A percentile compares a stretch with the other conserved stretches of the same genome.
Conservation (phyloP, 1,140 invertebrate species). For the Diabrotica virgifera region DNA sequence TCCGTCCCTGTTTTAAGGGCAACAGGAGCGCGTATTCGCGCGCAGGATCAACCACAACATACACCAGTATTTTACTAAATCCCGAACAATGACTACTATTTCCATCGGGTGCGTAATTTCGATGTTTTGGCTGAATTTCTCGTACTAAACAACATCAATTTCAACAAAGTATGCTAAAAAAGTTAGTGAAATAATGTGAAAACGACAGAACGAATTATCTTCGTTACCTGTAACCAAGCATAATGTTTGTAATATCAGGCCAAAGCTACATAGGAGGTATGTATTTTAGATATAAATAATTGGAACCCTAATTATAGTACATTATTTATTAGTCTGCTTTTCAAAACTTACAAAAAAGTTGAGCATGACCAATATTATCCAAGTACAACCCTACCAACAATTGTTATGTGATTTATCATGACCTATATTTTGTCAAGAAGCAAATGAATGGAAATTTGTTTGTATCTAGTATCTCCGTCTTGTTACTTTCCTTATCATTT, state of each 20-base stretch:
- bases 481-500: no score
- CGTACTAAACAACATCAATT: not conserved
- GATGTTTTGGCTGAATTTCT: not conserved
- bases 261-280: constrained; percentile 8
- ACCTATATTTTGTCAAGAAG: no score
- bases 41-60: not conserved
- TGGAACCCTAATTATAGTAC: not conserved
- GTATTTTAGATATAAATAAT: not conserved
- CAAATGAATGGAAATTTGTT: no score
- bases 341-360: not conserved
- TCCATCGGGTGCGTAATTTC: not conserved
- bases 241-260: constrained; percentile 5
- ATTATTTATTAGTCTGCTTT: not conserved
- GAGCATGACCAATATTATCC: not conserved
- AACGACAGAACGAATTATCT: not conserved
- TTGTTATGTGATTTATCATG: no score
- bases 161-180: not conserved
- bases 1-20: not conserved
- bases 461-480: no score
- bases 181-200: not conserved
- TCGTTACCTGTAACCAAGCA: not conserved
- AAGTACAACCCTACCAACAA: not conserved
- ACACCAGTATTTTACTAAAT: not conserved
- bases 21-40: constrained; percentile 5
- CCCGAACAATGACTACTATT: not conserved